Evolutionary conservation across 2,113 vertebrate species (phyloP), one percentile per base, ranked within the genome.

Genomic region (Thryonomys swinderianus): DNA sequence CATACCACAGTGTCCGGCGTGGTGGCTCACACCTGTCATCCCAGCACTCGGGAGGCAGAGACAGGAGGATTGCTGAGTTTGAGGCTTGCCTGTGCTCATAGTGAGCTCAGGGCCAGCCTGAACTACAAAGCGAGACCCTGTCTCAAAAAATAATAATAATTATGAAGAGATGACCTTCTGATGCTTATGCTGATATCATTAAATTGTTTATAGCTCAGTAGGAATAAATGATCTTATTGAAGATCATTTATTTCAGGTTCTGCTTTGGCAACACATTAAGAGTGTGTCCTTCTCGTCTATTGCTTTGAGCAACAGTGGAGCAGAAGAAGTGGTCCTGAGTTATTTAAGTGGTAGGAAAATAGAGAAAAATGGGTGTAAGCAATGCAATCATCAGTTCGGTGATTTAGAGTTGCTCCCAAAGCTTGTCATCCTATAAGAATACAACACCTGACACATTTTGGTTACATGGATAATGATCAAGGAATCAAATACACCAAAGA

Each of bases 331-430:
- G 16, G 11, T 91, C 20, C 66, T 87, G 90, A 91, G 21, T 91
- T 94, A 81, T 78, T 62, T 85, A 53, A 81, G 32, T 3, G 62
- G 80, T 87, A 89, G 81, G 67, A 84, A 91, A 97, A 86, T 37
- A 66, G 34, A 94, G 53, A 74, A 88, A 92, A 90, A 80, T 59
- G 13, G 18, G 51, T 57, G 14, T 20, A 40, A 92, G 78, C 74
- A 91, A 55, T 34, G 23, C 85, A 82, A 96, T 6, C 55, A 88
- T 90, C 48, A 61, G 30, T 40, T 64, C 85, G 59, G 13, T 95
- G 62, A 80, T 57, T 81, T 57, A 80, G 55, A 88, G 59, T 89
- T 93, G 53, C 30, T 86, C 48, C 37, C 34, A 85, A 64, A 32
- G 61, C 93, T 90, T 83, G 71, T 85, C 20, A 82, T 2, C 53